These are phyloP conservation scores for Pemphredon lugubris DNA, from an alignment of 2,888 invertebrate species.

Conservation along the genomic window DNA sequence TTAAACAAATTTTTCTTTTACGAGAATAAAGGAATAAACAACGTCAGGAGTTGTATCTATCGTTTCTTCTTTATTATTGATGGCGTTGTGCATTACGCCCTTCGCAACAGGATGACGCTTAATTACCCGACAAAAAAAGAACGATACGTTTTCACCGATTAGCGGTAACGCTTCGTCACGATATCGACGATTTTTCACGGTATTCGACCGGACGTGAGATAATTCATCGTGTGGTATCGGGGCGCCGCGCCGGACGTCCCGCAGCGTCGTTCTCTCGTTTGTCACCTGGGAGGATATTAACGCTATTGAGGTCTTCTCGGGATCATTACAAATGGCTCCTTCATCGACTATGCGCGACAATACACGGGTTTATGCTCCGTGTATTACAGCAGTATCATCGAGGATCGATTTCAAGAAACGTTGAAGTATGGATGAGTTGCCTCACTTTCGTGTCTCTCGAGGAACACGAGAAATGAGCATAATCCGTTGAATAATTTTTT, in stretches of 20 bases:
- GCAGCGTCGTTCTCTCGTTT: conserved; percentile 69
- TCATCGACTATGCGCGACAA: conserved; percentile 53
- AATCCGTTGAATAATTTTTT: too few species aligned
- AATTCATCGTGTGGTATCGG: conserved; percentile 64
- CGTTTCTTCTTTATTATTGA: too few species aligned
- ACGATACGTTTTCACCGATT: conserved; percentile 25
- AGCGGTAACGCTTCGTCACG: conserved; percentile 56
- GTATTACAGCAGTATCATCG: conserved; percentile 38
- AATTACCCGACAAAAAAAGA: conserved; percentile 34
- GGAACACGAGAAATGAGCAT: too few species aligned
- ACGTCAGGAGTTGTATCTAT: too few species aligned
- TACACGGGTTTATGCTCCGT: conserved; percentile 35
- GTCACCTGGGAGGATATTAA: conserved; percentile 74
- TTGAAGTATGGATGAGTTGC: neutral
- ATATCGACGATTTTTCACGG: conserved; percentile 62
- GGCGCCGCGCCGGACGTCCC: conserved; percentile 68
- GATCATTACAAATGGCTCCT: conserved; percentile 69
- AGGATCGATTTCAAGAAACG: conserved; percentile 41
- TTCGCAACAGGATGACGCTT: conserved; percentile 10
- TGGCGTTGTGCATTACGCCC: too few species aligned
- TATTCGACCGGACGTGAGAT: conserved; percentile 64
- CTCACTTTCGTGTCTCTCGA: neutral
- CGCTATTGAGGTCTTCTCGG: conserved; percentile 67
- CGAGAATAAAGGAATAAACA: too few species aligned
- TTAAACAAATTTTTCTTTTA: too few species aligned